phyloP scores from a whole-genome alignment of 2,113 vertebrate genomes.

The Platanista minor region DNA sequence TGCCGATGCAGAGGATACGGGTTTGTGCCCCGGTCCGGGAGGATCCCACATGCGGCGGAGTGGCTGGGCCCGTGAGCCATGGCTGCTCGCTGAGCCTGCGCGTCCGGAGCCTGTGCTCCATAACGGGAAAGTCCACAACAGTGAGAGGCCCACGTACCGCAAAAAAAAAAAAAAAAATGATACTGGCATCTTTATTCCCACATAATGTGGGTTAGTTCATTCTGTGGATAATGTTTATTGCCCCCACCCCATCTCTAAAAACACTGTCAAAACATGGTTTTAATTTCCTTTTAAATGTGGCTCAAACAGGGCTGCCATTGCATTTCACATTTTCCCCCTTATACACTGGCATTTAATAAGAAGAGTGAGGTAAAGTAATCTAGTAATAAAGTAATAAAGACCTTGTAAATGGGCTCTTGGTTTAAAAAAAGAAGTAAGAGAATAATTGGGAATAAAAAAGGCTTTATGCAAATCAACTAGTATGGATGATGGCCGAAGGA shows the following conservation, averaged over 20 bases:
- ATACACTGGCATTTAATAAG: constrained; percentile 34
- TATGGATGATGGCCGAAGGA: neutral
- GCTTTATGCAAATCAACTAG: constrained; percentile 25
- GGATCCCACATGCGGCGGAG: too few species aligned
- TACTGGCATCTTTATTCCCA: neutral
- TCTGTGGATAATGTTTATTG: neutral
- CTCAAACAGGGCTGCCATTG: constrained; percentile 34
- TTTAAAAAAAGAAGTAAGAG: constrained; percentile 45
- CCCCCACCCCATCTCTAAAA: neutral
- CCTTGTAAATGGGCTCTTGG: constrained; percentile 39
- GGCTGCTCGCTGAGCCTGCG: too few species aligned
- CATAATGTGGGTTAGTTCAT: neutral
- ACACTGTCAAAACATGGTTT: constrained; percentile 53
- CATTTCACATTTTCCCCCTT: neutral
- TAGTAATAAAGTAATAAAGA: constrained; percentile 54
- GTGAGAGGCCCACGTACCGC: too few species aligned
- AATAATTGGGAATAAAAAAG: constrained; percentile 41
- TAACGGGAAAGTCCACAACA: too few species aligned
- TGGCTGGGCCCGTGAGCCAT: too few species aligned
- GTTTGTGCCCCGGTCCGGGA: too few species aligned
- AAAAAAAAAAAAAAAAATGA: too few species aligned
- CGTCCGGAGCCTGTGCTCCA: too few species aligned
- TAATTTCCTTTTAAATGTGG: constrained; percentile 40
- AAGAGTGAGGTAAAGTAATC: constrained; percentile 31
- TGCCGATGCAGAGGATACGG: too few species aligned